A percentile compares a stretch with the other conserved stretches of the same genome.
phyloP scores from a whole-genome alignment of 2,888 invertebrate species.

The Metacarcinus magister region DNA sequence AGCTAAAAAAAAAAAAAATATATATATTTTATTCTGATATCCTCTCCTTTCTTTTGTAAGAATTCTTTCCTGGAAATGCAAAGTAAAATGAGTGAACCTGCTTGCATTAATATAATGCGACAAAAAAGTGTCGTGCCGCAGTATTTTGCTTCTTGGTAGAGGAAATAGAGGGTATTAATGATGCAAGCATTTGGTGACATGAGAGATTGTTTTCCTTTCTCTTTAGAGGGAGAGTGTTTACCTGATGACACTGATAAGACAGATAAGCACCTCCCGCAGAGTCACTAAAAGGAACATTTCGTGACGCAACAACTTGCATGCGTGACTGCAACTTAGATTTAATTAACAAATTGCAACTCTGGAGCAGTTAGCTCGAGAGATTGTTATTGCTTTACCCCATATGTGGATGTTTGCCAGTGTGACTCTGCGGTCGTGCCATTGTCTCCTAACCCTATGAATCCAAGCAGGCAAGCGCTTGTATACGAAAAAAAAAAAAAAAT shows the following conservation, averaged over 20 bases:
- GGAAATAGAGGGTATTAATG: neutral
- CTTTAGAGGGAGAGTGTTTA: neutral
- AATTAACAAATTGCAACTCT: neutral
- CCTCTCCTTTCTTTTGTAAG: neutral
- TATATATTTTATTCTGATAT: neutral
- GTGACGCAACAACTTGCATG: neutral
- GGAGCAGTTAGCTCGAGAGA: slow-evolving; percentile 14
- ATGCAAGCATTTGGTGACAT: slow-evolving; percentile 10
- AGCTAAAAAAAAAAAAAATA: neutral
- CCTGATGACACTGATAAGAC: neutral
- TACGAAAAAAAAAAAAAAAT: neutral
- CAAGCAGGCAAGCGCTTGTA: neutral
- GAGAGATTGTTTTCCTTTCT: neutral
- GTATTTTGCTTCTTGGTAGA: neutral
- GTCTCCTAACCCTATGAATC: neutral
- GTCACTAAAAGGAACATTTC: neutral
- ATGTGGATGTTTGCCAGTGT: slow-evolving; percentile 12
- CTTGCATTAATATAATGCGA: neutral
- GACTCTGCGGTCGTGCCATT: neutral
- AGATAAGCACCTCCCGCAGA: neutral
- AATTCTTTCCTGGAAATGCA: slow-evolving; percentile 11
- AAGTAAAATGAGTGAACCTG: neutral
- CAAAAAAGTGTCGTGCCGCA: neutral
- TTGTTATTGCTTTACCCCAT: neutral
- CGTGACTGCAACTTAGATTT: neutral